phyloP scores from a whole-genome alignment of 2,797 vertebrate genomes.

The Amblyopsis hoosieri region DNA sequence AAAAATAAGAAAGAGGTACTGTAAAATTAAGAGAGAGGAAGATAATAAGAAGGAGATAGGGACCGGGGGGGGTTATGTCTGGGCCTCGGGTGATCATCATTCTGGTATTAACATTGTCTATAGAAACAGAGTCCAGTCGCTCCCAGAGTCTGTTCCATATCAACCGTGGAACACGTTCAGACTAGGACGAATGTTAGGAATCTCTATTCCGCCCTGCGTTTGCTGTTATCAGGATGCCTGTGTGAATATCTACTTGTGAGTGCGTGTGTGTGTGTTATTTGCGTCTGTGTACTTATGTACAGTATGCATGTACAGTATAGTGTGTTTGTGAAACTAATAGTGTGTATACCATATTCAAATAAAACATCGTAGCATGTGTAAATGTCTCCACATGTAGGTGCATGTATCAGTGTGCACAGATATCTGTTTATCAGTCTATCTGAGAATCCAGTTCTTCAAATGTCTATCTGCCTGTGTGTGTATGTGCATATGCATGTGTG shows the following conservation, averaged over 20 bases:
- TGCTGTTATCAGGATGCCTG: neutral
- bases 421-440: neutral
- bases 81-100: no score
- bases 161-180: no score
- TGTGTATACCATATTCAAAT: neutral
- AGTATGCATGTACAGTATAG: neutral
- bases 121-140: no score
- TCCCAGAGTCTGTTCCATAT: no score
- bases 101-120: no score
- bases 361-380: neutral
- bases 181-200: neutral
- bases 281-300: neutral
- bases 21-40: no score
- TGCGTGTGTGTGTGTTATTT: slow-evolving; percentile 12
- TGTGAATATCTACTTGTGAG: slow-evolving; percentile 15
- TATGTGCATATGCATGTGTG: neutral
- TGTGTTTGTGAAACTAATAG: neutral
- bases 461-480: neutral
- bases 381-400: slow-evolving; percentile 18
- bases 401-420: slow-evolving; percentile 26
- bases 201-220: neutral
- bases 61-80: no score
- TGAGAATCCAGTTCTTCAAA: neutral
- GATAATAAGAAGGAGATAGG: no score
- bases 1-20: no score